Evolutionary conservation across 2,888 invertebrate species (phyloP).

Genomic region (Silvanus unidentatus): DNA sequence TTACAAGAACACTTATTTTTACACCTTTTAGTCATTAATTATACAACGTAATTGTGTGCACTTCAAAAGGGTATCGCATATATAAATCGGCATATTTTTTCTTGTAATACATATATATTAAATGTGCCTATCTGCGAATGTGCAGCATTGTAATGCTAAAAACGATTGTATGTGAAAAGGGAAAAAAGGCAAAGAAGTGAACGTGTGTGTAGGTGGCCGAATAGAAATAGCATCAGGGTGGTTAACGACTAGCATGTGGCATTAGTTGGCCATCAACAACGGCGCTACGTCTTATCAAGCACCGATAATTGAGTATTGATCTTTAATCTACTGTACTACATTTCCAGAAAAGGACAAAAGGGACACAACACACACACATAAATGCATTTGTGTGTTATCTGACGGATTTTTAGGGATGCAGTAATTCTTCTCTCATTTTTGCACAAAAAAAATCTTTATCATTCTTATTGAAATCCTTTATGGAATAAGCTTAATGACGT

Average conservation of each 20-base stretch:
- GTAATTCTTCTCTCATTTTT: no score
- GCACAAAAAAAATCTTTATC: no score
- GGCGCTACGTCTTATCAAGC: conserved; percentile 44
- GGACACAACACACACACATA: conserved; percentile 1
- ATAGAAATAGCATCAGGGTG: conserved; percentile 30
- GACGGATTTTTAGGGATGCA: no score
- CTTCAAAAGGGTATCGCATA: no score
- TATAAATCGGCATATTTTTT: no score
- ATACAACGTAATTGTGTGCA: no score
- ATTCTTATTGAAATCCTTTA: no score
- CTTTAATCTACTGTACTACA: conserved; percentile 38
- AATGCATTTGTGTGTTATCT: no score
- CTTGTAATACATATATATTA: no score
- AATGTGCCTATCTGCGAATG: no score
- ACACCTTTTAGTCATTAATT: no score
- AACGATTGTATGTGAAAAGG: conserved; percentile 24
- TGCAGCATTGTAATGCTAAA: conserved; percentile 2
- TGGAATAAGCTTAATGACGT: conserved; percentile 10
- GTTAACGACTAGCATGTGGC: conserved; percentile 44
- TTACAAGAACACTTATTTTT: no score
- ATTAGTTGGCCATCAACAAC: conserved; percentile 43
- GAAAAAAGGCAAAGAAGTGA: conserved; percentile 24
- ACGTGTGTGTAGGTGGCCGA: conserved; percentile 9
- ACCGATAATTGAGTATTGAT: conserved; percentile 48
- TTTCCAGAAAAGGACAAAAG: conserved; percentile 2